phyloP scores from a whole-genome alignment of 2,888 invertebrate species.

The Hymenopus coronatus region DNA sequence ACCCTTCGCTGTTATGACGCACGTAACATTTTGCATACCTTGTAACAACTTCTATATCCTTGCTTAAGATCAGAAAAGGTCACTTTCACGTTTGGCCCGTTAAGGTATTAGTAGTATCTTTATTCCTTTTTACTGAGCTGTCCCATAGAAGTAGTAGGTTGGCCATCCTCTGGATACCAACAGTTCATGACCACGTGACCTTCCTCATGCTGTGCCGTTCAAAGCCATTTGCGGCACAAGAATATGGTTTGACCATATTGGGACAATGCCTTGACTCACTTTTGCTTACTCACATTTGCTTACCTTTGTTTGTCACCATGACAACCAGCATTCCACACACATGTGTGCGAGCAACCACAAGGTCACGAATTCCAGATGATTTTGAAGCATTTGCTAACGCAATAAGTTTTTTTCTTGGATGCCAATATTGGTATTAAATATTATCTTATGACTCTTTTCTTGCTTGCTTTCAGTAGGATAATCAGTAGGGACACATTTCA shows the following conservation, averaged over 20 bases:
- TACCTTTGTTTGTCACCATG: neutral
- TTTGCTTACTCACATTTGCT: neutral
- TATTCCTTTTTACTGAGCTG: neutral
- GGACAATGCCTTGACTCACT: neutral
- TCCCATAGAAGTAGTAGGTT: neutral
- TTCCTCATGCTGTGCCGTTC: neutral
- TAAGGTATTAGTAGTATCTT: neutral
- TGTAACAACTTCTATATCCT: neutral
- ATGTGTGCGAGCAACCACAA: neutral
- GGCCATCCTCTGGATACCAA: neutral
- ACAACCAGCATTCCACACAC: neutral
- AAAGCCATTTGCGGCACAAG: neutral
- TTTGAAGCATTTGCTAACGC: too few relatives aligned
- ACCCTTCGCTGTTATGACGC: neutral
- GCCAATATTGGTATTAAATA: too few relatives aligned
- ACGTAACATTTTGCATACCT: neutral
- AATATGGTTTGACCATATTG: neutral
- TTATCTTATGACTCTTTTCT: too few relatives aligned
- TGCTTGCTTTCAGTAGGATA: too few relatives aligned
- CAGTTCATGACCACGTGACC: neutral
- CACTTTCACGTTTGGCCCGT: neutral
- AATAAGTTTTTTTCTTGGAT: too few relatives aligned
- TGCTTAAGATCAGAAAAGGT: neutral
- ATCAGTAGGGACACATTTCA: too few relatives aligned
- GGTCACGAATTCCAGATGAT: neutral